Evolutionary conservation across 2,797 vertebrate genomes (phyloP), one percentile per base, ranked within the genome.

Genomic region (Serranus cabrilla): DNA sequence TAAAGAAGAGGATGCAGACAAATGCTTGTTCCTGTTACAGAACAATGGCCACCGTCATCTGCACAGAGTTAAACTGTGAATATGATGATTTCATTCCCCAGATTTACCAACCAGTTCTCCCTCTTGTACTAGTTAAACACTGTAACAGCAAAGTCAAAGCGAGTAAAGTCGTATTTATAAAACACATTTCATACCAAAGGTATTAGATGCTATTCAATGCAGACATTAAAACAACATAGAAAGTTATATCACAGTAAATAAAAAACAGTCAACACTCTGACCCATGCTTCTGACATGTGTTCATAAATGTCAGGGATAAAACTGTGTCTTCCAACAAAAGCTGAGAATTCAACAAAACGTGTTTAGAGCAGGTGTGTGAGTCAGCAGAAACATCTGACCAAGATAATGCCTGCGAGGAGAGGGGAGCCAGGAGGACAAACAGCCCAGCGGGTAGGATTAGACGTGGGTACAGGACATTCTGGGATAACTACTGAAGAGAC

Each of bases 361-460:
- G 39, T 18, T 10, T 5, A n/a, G 27, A 60, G 16, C 49, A 16
- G 50, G 39, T n/a, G 57, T 56, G 34, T 72, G 76, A 56, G 43
- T 79, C 70, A 79, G 59, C 64, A 51, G 2, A 20, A 34, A 47
- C 7, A 0, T 47, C 43, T 25, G 58, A 50, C 34, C 4, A 2
- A 12, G 58, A 7, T 57, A n/a, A 57, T 37, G 50, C 61, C 7
- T 42, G 21, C 5, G 1, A 63, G 21, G 4, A 34, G 20, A 6
- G 31, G 20, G 17, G 21, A 45, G 59, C 7, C 16, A 4, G 31
- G 18, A 11, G 54, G 67, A 64, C 55, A 55, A 37, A 43, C 23
- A 0, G 21, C 51, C 11, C n/a, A n/a, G n/a, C n/a, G n/a, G n/a
- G n/a, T n/a, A n/a, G n/a, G n/a, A n/a, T n/a, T n/a, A 40, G 11